Percentiles rank a stretch among this genome's conserved stretches.
phyloP scores from a whole-genome alignment of 2,888 invertebrate genomes.

The Ophion slaviceki region DNA sequence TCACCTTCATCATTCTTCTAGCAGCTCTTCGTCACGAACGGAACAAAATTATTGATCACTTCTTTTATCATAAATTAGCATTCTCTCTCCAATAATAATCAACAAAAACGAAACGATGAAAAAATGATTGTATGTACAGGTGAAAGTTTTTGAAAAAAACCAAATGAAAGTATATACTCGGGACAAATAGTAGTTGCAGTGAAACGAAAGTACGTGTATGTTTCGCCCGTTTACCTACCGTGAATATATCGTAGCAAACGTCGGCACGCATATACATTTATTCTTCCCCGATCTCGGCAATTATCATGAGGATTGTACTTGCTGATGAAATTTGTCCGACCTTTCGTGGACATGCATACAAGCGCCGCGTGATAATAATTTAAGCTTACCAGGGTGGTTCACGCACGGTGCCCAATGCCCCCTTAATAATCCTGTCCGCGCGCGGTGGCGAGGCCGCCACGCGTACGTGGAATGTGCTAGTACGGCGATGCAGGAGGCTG shows the following conservation, averaged over 20 bases:
- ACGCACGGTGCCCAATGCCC: neutral
- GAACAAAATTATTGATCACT: neutral
- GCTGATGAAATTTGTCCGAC: constrained; percentile 49
- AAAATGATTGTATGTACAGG: neutral
- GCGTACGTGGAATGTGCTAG: constrained; percentile 35
- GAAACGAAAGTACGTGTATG: neutral
- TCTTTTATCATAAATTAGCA: neutral
- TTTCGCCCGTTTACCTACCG: neutral
- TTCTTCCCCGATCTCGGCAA: constrained; percentile 20
- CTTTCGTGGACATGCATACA: constrained; percentile 22
- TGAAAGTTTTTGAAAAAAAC: constrained; percentile 7
- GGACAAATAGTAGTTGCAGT: neutral
- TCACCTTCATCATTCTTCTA: no score
- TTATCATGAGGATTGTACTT: constrained; percentile 34
- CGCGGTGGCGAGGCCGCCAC: neutral
- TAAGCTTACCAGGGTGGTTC: constrained; percentile 29
- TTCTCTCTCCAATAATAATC: neutral
- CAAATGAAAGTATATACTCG: neutral
- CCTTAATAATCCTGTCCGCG: constrained; percentile 3
- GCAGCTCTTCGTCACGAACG: neutral
- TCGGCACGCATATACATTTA: constrained; percentile 32
- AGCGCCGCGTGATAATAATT: constrained; percentile 47
- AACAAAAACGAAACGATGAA: neutral
- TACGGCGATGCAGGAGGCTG: constrained; percentile 21
- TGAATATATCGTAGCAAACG: neutral